These are phyloP conservation scores for Hydrolagus affinis DNA, from an alignment of 2,113 vertebrate species.

Conservation along the genomic window DNA sequence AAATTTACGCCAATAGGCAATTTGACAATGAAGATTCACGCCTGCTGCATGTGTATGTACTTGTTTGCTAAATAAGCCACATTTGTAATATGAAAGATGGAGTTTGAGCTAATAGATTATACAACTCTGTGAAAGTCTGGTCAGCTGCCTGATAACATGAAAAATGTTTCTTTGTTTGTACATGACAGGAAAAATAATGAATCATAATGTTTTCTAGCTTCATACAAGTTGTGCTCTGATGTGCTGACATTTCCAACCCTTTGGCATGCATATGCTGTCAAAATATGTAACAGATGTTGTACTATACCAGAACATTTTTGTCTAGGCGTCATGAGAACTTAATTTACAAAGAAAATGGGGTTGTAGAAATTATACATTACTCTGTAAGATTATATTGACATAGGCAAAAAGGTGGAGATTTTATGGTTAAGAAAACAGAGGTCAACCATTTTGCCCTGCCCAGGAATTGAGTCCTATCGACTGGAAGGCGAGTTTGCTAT, in stretches of 20 bases:
- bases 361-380: no score
- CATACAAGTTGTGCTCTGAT: conserved; percentile 5
- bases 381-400: no score
- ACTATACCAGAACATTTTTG: background rate
- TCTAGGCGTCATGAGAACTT: background rate
- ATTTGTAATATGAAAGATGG: no score
- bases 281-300: background rate
- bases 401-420: background rate
- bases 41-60: no score
- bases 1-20: background rate
- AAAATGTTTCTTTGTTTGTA: background rate
- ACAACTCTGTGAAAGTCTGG: no score
- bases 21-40: background rate
- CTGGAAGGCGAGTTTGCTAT: no score
- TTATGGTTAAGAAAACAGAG: background rate
- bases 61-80: no score
- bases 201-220: conserved; percentile 2
- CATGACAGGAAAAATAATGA: background rate
- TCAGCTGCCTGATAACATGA: background rate
- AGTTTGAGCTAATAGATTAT: no score
- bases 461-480: no score
- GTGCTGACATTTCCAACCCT: conserved; percentile 9
- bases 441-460: no score
- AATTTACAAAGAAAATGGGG: background rate
- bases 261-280: background rate